Evolutionary conservation across 2,888 invertebrate species (phyloP), one percentile per base, ranked within the genome.

Genomic region (Cyaniris semiargus): DNA sequence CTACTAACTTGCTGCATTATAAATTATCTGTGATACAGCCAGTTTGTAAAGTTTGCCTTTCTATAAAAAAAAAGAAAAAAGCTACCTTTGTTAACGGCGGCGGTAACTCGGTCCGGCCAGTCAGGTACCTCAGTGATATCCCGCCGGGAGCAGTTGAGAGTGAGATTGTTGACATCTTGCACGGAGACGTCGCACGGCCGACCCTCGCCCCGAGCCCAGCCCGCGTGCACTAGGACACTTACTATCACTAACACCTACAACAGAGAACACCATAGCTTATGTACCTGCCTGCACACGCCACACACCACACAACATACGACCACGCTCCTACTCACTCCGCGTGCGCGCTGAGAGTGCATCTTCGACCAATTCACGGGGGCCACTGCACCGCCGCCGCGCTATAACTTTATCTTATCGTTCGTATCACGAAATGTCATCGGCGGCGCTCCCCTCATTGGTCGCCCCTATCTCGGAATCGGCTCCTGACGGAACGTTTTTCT

Each of bases 191-290:
- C 91, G 86, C 94, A 94, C 75, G 87, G 85, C 76, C 83, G 83
- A 77, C 83, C 85, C 79, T 81, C 84, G 76, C 81, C 84, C 82
- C 85, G 84, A 80, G 86, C 88, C 81, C 81, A 83, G 84, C 86
- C 83, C 85, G 85, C 81, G 82, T 85, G 85, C 85, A 90, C 86
- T 87, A 92, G 86, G 83, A 86, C 89, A 87, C 89, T 88, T 83
- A 92, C 83, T 87, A 90, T 85, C 87, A 90, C 88, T 89, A 91
- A 88, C 87, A 91, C 92, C 93, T 94, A 92, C 84, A 92, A 93
- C 91, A 92, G 90, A 92, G 86, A 88, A 87, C 87, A 86, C 86
- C 84, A 85, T 88, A 85, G 86, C 85, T 86, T 87, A 87, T 86
- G 83, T 86, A 86, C 87, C 81, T 78, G 80, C 76, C 80, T 78